Evolutionary conservation across 2,888 invertebrate species (phyloP), one percentile per base, ranked within the genome.

Genomic region (Minunthozetes semirufus): DNA sequence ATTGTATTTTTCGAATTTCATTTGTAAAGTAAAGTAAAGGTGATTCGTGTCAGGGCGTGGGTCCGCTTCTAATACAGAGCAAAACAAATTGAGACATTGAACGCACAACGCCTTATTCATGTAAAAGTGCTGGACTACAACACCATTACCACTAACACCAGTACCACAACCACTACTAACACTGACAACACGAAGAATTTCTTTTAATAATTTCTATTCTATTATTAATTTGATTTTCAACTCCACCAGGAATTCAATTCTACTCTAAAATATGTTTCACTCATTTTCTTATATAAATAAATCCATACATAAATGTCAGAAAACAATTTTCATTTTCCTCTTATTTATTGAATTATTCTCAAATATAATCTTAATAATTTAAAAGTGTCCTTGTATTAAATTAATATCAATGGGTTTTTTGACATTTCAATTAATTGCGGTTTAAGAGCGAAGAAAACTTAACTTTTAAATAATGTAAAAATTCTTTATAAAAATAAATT

Each of bases 21-120:
- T 63, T 33, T 63, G 27, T 11, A 29, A 29, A 29, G 33, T n/a
- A 68, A 68, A 68, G 33, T n/a, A 68, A 68, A 68, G 46, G 68
- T 68, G 46, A 15, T 68, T 68, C 46, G 68, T 68, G 68, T 68
- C 68, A 46, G 68, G 68, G 42, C 42, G 38, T 68, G 46, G 38
- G 22, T 25, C 6, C 68, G 22, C 11, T 61, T 59, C 22, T 22
- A 59, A 19, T 59, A 22, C 25, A 29, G 33, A 61, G 61, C 61
- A 68, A 2, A 38, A 68, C 68, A 68, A 68, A 68, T 68, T 68
- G 68, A 68, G 68, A 68, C 68, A 68, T 68, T 68, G n/a, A 68
- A n/a, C 11, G 25, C 46, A 68, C 63, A 46, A 68, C 68, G 68
- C 68, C 68, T 68, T 38, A 66, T 68, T 68, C 42, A 25, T 68